Conservation (phyloP, 1,140 invertebrate species). For the Camponotus pennsylvanicus region DNA sequence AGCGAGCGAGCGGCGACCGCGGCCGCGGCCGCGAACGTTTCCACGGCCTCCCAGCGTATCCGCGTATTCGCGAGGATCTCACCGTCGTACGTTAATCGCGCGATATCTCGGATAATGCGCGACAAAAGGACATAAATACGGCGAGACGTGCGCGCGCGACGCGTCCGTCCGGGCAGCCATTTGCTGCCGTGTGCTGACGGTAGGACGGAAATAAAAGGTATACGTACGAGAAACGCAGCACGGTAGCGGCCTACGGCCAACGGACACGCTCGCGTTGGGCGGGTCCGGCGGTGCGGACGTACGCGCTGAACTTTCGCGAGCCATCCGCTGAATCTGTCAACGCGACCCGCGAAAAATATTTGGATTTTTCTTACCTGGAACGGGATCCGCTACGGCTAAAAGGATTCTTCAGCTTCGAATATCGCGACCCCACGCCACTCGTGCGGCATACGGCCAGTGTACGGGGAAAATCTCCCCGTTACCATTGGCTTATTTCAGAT, state of each 20-base stretch:
- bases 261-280: constrained; percentile 61
- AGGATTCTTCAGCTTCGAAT: constrained; percentile 88
- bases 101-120: constrained; percentile 31
- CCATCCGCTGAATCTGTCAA: constrained; percentile 84
- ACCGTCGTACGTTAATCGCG: constrained; percentile 32
- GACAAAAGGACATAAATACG: constrained; percentile 30
- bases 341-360: constrained; percentile 84
- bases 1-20: constrained; percentile 25
- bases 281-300: constrained; percentile 37
- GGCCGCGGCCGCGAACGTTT: neutral
- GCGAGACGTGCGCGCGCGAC: constrained; percentile 60
- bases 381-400: constrained; percentile 86
- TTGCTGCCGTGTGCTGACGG: constrained; percentile 79
- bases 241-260: constrained; percentile 74
- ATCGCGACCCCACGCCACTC: constrained; percentile 89
- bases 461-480: constrained; percentile 84
- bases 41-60: neutral
- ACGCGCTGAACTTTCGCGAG: constrained; percentile 19
- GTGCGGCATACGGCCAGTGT: constrained; percentile 86
- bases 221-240: constrained; percentile 73
- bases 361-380: constrained; percentile 88
- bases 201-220: constrained; percentile 82
- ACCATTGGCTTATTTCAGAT: constrained; percentile 88
- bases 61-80: neutral
- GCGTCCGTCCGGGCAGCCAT: constrained; percentile 83